Conservation (phyloP, 2,888 invertebrate genomes). For the Polydrusus pterygomalis region DNA sequence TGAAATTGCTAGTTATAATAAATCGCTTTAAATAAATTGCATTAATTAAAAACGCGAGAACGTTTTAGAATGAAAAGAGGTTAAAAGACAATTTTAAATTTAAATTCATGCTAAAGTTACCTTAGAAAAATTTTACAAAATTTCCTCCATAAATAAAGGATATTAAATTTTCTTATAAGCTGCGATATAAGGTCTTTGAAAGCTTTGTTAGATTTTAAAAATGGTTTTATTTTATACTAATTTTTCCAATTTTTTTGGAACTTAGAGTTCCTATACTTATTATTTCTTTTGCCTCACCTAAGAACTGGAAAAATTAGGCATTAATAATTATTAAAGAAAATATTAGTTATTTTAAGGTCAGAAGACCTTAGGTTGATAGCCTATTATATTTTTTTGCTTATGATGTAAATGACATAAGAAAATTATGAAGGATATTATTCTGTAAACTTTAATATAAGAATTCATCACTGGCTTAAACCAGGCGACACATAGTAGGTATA, state of each 20-base stretch:
- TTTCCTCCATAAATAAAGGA: neutral
- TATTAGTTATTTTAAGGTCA: no score
- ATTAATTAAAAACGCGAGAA: neutral
- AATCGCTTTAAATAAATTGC: slow-evolving; percentile 16
- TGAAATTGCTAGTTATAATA: slow-evolving; percentile 1
- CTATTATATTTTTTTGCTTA: no score
- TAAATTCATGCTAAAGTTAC: neutral
- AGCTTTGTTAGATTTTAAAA: neutral
- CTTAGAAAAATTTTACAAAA: neutral
- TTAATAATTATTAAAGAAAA: no score
- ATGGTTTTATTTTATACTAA: neutral
- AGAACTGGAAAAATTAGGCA: no score
- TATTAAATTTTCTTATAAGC: slow-evolving; percentile 12
- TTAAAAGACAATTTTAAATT: slow-evolving; percentile 15
- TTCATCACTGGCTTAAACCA: no score
- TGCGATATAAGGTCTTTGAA: neutral
- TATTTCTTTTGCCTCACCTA: no score
- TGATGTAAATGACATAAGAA: no score
- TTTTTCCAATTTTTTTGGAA: neutral
- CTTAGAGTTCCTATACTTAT: no score
- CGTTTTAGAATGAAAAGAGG: neutral
- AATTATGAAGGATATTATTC: no score
- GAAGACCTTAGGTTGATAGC: no score
- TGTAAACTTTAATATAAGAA: no score
- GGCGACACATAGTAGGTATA: no score